Evolutionary conservation across 2,113 vertebrate genomes (phyloP), one percentile per base, ranked within the genome.

Genomic region (Dasyornis broadbenti): DNA sequence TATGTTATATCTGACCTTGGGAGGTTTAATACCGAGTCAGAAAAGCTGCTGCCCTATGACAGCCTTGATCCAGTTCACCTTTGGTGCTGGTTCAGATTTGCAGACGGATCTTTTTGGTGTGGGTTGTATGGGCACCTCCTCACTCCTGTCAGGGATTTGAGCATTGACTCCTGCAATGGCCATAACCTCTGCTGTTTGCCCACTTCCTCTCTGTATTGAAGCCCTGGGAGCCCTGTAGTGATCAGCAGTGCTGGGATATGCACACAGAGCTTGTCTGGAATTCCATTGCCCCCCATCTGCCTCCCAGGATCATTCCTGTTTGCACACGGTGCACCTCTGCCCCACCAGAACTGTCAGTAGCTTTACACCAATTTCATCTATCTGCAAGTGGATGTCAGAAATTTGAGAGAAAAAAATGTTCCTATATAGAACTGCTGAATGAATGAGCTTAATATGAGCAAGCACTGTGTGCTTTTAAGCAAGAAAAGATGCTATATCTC

Each of bases 191-290:
- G 37, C 39, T 26, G 19, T 49, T 30, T 82, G 35, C 50, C 49
- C 5, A 0, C 4, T 4, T 33, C 19, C 17, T 8, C 73, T 52
- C 50, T 59, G 49, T 13, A 0, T 2, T 0, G 14, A 13, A 60
- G 56, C 37, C 28, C n/a, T 50, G 45, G 49, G 35, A 33, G 56
- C 6, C 3, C 7, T 7, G 59, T 3, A 3, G n/a, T 5, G 71
- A 2, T n/a, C 9, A 1, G 13, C 7, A 15, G 21, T 28, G 81
- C 81, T 73, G 76, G 73, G 68, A 15, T 17, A 2, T 7, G 23
- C 8, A 6, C 45, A 1, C 0, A 3, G 27, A 70, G 39, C 65
- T 53, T 45, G 19, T 28, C n/a, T 50, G 73, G 21, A n/a, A 61
- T 64, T 19, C 42, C 42, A 4, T 2, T 45, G 71, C 50, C 35